Base-by-base conservation (phyloP, 2,113 vertebrate genomes). In the Nyctibius bracteatus region DNA sequence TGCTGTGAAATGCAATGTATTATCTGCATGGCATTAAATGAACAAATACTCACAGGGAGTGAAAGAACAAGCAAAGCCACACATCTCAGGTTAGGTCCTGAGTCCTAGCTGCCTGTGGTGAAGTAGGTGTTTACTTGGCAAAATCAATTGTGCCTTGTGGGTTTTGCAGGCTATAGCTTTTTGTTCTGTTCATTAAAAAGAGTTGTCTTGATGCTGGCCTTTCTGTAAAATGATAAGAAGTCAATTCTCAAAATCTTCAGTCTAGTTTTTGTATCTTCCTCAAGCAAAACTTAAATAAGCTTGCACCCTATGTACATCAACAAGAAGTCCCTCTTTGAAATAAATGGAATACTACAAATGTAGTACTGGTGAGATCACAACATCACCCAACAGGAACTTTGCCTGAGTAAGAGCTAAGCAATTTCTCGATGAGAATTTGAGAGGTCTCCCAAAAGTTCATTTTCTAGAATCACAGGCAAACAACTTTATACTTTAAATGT, bases 1-100 rank as follows among this genome's bases (percentile, higher is more conserved):
- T 96, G 96, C 92, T 97, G 96, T 97, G 95, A 94, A 97, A 97
- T 91, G 86, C 81, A 93, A 86, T 89, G 91, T 58, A 91, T 96
- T 96, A 96, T 96, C 96, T 97, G 86, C 81, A 88, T 95, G 96
- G 92, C 80, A 94, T 85, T 97, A 89, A 94, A 88, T 62, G 91
- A 97, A 94, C 79, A 93, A 91, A 89, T 68, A 72, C 86, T 96
- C 52, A 65, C 49, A 47, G 91, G 35, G 90, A 91, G 79, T 55
- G 15, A 84, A 88, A 78, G 77, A 88, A 92, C 68, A 84, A 94
- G 86, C 30, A 92, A 91, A 97, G 68, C 65, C 78, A 79, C 84
- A 91, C 67, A 77, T 90, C 63, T 70, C 81, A 87, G 84, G 82
- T 84, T 92, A 79, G 80, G 72, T 81, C 71, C 55, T 0, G 1